phyloP scores from a whole-genome alignment of 2,797 vertebrate species.

The Lepus townsendii region DNA sequence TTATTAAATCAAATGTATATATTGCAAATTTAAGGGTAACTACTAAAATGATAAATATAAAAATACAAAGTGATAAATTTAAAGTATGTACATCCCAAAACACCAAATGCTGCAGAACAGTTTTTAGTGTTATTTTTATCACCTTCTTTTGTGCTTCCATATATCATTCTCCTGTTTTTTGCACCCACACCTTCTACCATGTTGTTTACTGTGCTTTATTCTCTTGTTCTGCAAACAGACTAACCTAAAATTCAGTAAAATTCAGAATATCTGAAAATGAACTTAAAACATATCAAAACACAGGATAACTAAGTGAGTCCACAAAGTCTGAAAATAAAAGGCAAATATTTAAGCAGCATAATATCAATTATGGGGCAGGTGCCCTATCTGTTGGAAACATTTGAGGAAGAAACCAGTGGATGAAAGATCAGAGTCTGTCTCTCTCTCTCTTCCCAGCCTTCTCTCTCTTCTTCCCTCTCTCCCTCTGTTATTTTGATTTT shows the following conservation, averaged over 20 bases:
- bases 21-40: neutral
- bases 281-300: neutral
- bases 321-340: neutral
- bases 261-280: neutral
- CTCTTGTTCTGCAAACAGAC: neutral
- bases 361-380: neutral
- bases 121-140: too few species aligned
- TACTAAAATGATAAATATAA: neutral
- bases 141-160: too few species aligned
- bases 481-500: too few species aligned
- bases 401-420: too few species aligned
- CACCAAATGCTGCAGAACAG: neutral
- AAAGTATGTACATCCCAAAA: neutral
- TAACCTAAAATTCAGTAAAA: conserved; percentile 14
- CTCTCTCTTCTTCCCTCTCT: too few species aligned
- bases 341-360: neutral
- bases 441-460: too few species aligned
- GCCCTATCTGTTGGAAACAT: too few species aligned
- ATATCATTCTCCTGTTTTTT: too few species aligned
- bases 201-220: too few species aligned
- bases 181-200: too few species aligned
- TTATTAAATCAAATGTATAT: neutral
- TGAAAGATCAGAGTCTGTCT: too few species aligned
- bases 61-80: too few species aligned
- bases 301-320: neutral